These are phyloP conservation scores for Aplysina aerophoba DNA, from an alignment of 37 sponge, comb jelly and placozoan species.

Conservation along the genomic window DNA sequence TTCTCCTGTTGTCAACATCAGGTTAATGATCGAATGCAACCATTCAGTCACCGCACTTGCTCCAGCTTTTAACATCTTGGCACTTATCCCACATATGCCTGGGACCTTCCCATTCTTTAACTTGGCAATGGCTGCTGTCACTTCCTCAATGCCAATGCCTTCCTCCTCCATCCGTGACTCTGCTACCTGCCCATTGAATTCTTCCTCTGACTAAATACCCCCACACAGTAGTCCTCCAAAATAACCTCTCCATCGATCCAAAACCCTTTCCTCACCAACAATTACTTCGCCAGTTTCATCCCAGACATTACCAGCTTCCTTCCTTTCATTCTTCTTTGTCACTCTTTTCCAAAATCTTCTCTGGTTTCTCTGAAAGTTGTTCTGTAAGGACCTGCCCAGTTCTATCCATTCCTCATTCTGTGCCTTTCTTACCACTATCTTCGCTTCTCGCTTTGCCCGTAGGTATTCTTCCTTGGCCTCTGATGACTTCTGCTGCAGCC, in stretches of 20 bases:
- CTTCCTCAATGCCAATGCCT: not conserved
- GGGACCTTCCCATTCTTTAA: not conserved
- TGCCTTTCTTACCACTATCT: too few relatives aligned
- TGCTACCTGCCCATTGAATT: not conserved
- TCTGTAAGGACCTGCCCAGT: not conserved
- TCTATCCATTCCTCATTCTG: not conserved
- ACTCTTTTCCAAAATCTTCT: constrained; percentile 4
- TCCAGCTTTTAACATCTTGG: not conserved
- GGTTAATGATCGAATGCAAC: not conserved
- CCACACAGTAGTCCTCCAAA: not conserved
- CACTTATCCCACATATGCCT: not conserved
- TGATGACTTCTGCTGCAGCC: too few relatives aligned
- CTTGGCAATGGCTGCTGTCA: not conserved
- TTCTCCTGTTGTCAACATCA: not conserved
- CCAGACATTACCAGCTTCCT: not conserved
- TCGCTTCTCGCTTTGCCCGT: not conserved
- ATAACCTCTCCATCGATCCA: not conserved
- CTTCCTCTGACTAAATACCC: not conserved
- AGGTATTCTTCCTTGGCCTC: too few relatives aligned
- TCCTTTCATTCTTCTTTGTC: not conserved
- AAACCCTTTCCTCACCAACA: not conserved
- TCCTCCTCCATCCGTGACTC: constrained; percentile 2
- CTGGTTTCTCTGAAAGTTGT: not conserved
- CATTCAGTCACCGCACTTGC: not conserved
- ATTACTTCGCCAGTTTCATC: not conserved